Evolutionary conservation across 2,797 vertebrate species (phyloP).

Genomic region (Manis crassicaudata): DNA sequence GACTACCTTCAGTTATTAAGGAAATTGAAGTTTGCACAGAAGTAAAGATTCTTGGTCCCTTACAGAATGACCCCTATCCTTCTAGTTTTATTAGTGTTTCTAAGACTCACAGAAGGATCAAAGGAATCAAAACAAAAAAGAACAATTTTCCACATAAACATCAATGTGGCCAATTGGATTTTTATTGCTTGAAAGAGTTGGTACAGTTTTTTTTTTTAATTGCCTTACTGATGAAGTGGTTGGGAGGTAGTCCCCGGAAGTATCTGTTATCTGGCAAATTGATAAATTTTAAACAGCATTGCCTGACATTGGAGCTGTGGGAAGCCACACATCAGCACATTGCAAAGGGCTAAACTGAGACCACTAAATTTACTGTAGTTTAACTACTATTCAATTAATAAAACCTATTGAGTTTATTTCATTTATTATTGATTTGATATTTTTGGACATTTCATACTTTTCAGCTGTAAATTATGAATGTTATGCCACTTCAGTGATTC

Average conservation of each 20-base stretch:
- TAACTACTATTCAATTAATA: conserved; percentile 39
- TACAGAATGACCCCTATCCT: not conserved
- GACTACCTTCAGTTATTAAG: not conserved
- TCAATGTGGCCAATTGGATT: not conserved
- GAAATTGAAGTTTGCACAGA: conserved; percentile 5
- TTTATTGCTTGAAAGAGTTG: not conserved
- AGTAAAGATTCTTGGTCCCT: not conserved
- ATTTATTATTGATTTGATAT: conserved; percentile 8
- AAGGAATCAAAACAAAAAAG: not conserved
- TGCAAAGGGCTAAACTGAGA: not conserved
- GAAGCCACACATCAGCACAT: not conserved
- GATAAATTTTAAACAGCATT: not conserved
- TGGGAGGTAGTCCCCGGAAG: not conserved
- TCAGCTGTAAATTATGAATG: not conserved
- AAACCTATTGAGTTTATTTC: conserved; percentile 36
- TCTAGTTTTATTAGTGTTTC: not conserved
- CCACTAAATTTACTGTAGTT: not conserved
- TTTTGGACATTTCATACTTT: not conserved
- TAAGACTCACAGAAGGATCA: not conserved
- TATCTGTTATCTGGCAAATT: not conserved
- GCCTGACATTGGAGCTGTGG: not conserved
- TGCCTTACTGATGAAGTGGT: not conserved
- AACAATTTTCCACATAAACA: not conserved
- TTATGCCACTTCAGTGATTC: not conserved
- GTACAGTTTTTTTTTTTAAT: not conserved